Base-by-base conservation (phyloP, 2,888 invertebrate species). In the Hesperia comma region DNA sequence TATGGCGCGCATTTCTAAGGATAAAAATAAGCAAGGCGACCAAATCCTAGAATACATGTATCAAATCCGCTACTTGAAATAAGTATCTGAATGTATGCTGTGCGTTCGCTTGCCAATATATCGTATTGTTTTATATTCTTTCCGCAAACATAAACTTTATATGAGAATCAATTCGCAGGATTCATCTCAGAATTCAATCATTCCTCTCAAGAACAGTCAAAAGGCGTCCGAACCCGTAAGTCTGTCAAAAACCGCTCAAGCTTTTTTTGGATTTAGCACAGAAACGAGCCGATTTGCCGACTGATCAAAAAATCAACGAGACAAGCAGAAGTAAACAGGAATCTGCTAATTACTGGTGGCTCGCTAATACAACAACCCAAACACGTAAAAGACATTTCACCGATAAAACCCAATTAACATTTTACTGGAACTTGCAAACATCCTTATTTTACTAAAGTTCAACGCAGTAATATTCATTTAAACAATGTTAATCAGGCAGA, bases 1-100 rank as follows among this genome's bases (percentile, higher is more conserved):
- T 41, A 57, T 40, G 56, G 41, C 41, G 53, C 14, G 40, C 56
- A 19, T 12, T 56, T 37, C 37, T 56, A 56, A 49, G 49, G 49
- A 49, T 49, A 49, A 49, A 57, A 57, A 21, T 57, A 41, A 57
- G 41, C 56, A 41, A 41, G 40, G 21, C 40, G 40, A 21, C 19
- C 56, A 21, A 57, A 41, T 41, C 56, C 56, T 21, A 19, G 49
- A 17, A 49, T 49, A 49, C 49, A 49, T 49, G 49, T 49, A 49
- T 49, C 49, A 49, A 49, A 49, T 49, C 49, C 49, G 49, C 49
- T 10, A 49, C 49, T 49, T 19, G 12, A 49, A 49, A 19, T 49
- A 49, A 49, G 49, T 49, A 19, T 19, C 19, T 12, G 49, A 49
- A 19, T 46, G 15, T 46, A 46, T 46, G 43, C 12, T 37, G 7